Evolutionary conservation across 92 coral and sea anemone species (phyloP).

Genomic region (Epizoanthus scotinus): DNA sequence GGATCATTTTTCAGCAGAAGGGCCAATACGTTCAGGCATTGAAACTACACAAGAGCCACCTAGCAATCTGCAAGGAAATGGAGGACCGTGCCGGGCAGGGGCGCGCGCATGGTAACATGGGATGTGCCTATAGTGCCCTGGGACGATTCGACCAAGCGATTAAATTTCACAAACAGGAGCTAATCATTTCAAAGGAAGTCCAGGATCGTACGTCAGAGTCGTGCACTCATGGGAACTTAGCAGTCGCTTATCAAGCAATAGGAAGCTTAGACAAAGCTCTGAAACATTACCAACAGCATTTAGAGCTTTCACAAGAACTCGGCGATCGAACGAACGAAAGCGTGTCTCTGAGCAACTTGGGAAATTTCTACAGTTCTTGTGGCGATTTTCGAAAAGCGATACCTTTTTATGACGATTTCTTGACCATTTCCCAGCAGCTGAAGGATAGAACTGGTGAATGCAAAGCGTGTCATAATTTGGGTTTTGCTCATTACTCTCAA

Average conservation of each 20-base stretch:
- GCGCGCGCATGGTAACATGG: slow-evolving; percentile 99
- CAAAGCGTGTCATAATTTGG: slow-evolving; percentile 97
- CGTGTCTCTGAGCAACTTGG: slow-evolving; percentile 88
- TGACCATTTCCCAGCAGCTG: slow-evolving; percentile 62
- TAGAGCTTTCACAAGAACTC: slow-evolving; percentile 76
- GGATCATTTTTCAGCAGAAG: slow-evolving; percentile 91
- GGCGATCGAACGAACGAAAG: slow-evolving; percentile 88
- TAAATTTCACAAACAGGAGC: slow-evolving; percentile 94
- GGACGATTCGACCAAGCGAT: slow-evolving; percentile 95
- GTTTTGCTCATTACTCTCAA: slow-evolving; percentile 89
- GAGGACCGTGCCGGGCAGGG: slow-evolving; percentile 99
- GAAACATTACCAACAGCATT: slow-evolving; percentile 92
- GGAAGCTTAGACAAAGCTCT: slow-evolving; percentile 92
- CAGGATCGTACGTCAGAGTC: slow-evolving; percentile 92
- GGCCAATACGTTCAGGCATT: slow-evolving; percentile 83
- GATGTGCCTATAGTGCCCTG: slow-evolving; percentile 96
- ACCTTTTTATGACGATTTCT: slow-evolving; percentile 86
- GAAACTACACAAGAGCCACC: slow-evolving; percentile 89
- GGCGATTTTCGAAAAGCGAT: slow-evolving; percentile 85
- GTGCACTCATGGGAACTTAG: slow-evolving; percentile 96
- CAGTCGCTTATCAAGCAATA: slow-evolving; percentile 96
- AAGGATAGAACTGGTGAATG: slow-evolving; percentile 83
- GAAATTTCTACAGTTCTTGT: slow-evolving; percentile 94
- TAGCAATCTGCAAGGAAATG: slow-evolving; percentile 91
- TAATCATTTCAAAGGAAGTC: slow-evolving; percentile 91